Conservation (phyloP, 2,888 invertebrate species). For the Drymonia ruficornis region DNA sequence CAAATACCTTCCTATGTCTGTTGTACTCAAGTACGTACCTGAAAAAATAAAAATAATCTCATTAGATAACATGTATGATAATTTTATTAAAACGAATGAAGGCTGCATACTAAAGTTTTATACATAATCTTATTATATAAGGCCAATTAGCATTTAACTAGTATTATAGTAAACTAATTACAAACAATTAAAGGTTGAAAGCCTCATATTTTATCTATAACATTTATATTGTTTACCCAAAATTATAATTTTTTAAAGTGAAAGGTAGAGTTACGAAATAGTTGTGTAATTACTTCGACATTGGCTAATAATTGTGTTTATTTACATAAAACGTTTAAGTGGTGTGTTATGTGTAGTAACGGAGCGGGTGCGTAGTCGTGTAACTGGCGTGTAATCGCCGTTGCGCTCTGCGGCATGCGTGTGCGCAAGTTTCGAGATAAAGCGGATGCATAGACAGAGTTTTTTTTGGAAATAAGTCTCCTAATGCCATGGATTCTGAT, state of each 20-base stretch:
- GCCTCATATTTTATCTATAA: not conserved
- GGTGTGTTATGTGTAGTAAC: slow-evolving; percentile 27
- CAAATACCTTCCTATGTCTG: too few relatives aligned
- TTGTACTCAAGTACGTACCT: not conserved
- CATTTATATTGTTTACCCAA: not conserved
- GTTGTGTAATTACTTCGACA: slow-evolving; percentile 23
- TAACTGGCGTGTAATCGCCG: slow-evolving; percentile 28
- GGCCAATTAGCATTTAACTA: slow-evolving; percentile 8
- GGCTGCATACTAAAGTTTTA: not conserved
- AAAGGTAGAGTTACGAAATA: slow-evolving; percentile 11
- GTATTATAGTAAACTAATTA: not conserved
- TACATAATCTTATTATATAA: not conserved
- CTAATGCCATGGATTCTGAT: too few relatives aligned
- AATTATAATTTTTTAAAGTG: slow-evolving; percentile 8
- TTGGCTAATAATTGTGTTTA: slow-evolving; percentile 17
- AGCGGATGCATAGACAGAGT: slow-evolving; percentile 4
- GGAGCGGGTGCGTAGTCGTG: slow-evolving; percentile 16
- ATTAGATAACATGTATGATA: not conserved
- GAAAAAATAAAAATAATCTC: too few relatives aligned
- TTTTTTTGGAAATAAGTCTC: too few relatives aligned
- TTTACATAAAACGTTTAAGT: slow-evolving; percentile 19
- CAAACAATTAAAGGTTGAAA: not conserved
- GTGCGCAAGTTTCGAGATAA: slow-evolving; percentile 3
- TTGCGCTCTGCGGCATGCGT: slow-evolving; percentile 11
- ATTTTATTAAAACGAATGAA: not conserved